Base-by-base conservation (phyloP, 2,888 invertebrate species). In the Cerastoderma edule region DNA sequence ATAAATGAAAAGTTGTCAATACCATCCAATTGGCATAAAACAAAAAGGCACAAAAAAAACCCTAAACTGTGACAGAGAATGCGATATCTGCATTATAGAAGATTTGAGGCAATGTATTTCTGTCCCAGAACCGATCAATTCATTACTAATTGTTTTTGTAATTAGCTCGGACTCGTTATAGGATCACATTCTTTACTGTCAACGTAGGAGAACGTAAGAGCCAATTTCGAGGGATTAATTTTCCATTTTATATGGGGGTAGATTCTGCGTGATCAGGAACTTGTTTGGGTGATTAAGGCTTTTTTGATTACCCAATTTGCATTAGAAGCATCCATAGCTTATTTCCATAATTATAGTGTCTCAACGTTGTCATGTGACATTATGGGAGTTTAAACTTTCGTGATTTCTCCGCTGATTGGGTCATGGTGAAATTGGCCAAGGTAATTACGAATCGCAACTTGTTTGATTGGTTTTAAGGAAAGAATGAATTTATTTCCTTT, bases 221-320 rank as follows among this genome's bases (percentile, higher is more conserved):
- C 54, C 74, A 80, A 77, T 80, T 77, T 77, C 66, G 76, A 50
- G 22, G 80, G 80, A 80, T 80, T 80, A 80, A 80, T 80, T 80
- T 77, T 75, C 75, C 80, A 80, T 80, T 80, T 76, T 76, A 78
- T 78, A 78, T 72, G 74, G 71, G 72, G 74, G 76, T 63, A 74
- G 64, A 66, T 69, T 75, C 77, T 69, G 68, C 71, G 71, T 77
- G 73, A 72, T 72, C 64, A 71, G 46, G 72, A 68, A 75, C 76
- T 73, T 76, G 74, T 77, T 74, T 68, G 68, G 68, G 76, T 80
- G 80, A 80, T 80, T 80, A 80, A 80, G 72, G 65, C 80, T 44
- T 80, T 80, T 80, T 80, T 80, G 80, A 80, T 80, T 74, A 77
- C 77, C 66, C 74, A 77, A 80, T 80, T 80, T 80, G 77, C 76